A percentile compares a stretch with the other conserved stretches of the same genome.
Conservation (phyloP, 2,797 vertebrate genomes). For the Smutsia gigantea region DNA sequence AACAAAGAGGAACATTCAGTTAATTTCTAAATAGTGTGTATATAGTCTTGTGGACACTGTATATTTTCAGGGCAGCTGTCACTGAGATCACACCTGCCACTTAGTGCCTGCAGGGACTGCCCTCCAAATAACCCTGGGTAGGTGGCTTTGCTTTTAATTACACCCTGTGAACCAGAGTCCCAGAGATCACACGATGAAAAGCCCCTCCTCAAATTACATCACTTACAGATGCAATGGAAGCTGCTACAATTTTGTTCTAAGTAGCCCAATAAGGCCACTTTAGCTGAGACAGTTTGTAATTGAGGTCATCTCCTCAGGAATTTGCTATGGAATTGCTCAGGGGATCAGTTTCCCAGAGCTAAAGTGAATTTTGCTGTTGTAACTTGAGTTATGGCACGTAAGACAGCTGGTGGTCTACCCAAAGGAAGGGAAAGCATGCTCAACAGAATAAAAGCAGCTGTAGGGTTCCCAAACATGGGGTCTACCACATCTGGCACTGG, state of each 20-base stretch:
- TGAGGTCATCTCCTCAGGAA: conserved; percentile 61
- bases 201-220: conserved; percentile 56
- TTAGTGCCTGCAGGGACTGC: conserved; percentile 49
- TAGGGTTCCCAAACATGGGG: conserved; percentile 37
- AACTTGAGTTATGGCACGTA: conserved; percentile 66
- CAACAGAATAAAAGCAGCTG: conserved; percentile 62
- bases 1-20: conserved; percentile 64
- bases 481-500: conserved; percentile 64
- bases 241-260: conserved; percentile 18
- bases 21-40: conserved; percentile 41
- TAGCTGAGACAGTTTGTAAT: conserved; percentile 61
- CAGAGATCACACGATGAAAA: conserved; percentile 59
- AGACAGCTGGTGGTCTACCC: conserved; percentile 72
- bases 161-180: conserved; percentile 51
- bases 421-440: conserved; percentile 54
- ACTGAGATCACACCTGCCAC: conserved; percentile 67
- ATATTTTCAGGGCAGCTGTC: conserved; percentile 68
- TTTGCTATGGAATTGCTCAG: conserved; percentile 57
- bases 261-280: conserved; percentile 38
- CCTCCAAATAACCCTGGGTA: conserved; percentile 68
- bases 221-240: conserved; percentile 46
- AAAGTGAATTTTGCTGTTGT: conserved; percentile 60
- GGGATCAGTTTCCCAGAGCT: conserved; percentile 61
- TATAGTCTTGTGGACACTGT: conserved; percentile 21
- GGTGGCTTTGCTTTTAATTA: conserved; percentile 56